Evolutionary conservation across 2,113 vertebrate species (phyloP).

Genomic region (Hiodon tergisus): DNA sequence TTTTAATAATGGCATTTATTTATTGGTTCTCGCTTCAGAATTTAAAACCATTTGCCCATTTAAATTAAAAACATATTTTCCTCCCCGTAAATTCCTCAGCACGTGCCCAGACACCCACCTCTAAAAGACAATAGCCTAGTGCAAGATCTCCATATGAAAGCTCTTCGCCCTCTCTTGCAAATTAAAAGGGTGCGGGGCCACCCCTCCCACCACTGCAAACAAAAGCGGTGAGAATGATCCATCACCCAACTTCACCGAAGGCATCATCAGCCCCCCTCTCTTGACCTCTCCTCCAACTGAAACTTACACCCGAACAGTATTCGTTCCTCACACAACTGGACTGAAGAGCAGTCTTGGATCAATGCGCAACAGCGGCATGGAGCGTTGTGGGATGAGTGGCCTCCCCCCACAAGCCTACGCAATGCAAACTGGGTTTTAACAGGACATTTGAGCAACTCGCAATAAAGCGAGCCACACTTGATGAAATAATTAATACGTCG

Average conservation of each 20-base stretch:
- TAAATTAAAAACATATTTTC: neutral
- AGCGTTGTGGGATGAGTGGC: neutral
- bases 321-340: constrained; percentile 1
- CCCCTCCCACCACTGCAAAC: constrained; percentile 32
- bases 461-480: neutral
- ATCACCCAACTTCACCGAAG: constrained; percentile 21
- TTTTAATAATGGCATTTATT: constrained; percentile 18
- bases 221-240: constrained; percentile 44
- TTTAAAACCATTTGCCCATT: neutral
- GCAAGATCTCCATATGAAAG: constrained; percentile 13
- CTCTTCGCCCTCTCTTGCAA: constrained; percentile 16
- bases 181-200: constrained; percentile 30
- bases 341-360: neutral
- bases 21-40: neutral
- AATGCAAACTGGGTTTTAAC: neutral
- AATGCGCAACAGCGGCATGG: neutral
- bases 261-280: neutral
- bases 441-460: constrained; percentile 2
- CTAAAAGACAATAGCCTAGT: constrained; percentile 15
- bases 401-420: neutral
- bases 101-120: neutral
- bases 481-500: neutral
- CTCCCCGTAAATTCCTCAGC: neutral
- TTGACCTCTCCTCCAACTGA: constrained; percentile 19
- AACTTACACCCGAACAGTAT: constrained; percentile 11